A percentile compares a stretch with the other conserved stretches of the same genome.
Evolutionary conservation across 1,140 invertebrate genomes (phyloP).

Genomic region (Lamellibrachia luymesi): DNA sequence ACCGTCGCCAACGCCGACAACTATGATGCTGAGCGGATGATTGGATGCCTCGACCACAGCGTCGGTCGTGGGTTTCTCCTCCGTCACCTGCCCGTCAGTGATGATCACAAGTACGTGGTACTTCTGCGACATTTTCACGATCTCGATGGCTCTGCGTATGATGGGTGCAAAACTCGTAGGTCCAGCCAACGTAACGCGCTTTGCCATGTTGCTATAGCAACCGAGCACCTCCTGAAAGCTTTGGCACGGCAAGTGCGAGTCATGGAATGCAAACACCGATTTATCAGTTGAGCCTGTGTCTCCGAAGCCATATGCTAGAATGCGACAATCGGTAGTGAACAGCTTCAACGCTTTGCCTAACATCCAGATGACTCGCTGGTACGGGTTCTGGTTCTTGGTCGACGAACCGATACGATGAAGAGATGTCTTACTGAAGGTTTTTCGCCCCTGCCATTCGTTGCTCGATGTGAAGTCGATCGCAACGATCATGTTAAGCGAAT

Average conservation of each 20-base stretch:
- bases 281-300: slow-evolving; percentile 56
- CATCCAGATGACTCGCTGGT: slow-evolving; percentile 58
- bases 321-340: slow-evolving; percentile 55
- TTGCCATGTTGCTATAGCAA: slow-evolving; percentile 40
- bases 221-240: slow-evolving; percentile 58
- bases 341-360: slow-evolving; percentile 59
- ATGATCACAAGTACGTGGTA: slow-evolving; percentile 29
- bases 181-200: slow-evolving; percentile 48
- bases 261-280: slow-evolving; percentile 56
- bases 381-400: slow-evolving; percentile 49
- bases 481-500: slow-evolving; percentile 55
- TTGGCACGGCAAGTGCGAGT: slow-evolving; percentile 44
- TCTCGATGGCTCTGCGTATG: slow-evolving; percentile 58
- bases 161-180: slow-evolving; percentile 61
- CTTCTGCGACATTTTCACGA: slow-evolving; percentile 47
- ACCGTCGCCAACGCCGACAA: slow-evolving; percentile 64
- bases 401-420: slow-evolving; percentile 50
- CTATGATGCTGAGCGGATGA: slow-evolving; percentile 62
- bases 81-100: slow-evolving; percentile 61
- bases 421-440: slow-evolving; percentile 56
- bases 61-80: slow-evolving; percentile 56
- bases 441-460: slow-evolving; percentile 62
- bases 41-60: slow-evolving; percentile 62
- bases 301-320: slow-evolving; percentile 61
- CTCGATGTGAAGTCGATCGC: slow-evolving; percentile 63